Conservation (phyloP, 1,140 invertebrate species). For the Aphelinus atriplicis region DNA sequence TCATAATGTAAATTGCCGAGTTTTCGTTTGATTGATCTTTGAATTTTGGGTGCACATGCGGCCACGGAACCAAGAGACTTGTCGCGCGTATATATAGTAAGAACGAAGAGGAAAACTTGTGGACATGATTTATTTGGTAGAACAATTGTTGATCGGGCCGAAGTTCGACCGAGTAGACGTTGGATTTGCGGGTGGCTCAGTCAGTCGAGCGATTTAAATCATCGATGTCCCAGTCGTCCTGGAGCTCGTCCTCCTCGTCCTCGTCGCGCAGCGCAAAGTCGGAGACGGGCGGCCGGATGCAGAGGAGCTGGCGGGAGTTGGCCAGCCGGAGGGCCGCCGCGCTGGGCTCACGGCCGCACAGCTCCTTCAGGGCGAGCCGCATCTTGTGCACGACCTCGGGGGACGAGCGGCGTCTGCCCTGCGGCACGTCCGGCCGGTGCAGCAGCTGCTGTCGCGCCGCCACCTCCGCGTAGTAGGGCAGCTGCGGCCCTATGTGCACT, state of each 20-base stretch:
- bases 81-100: no score
- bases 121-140: no score
- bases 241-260: neutral
- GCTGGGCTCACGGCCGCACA: slow-evolving; percentile 32
- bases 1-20: no score
- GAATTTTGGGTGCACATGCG: no score
- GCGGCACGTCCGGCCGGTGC: slow-evolving; percentile 52
- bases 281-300: neutral
- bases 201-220: neutral
- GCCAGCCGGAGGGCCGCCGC: neutral
- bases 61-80: no score
- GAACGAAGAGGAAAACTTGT: no score
- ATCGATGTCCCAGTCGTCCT: neutral
- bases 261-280: neutral
- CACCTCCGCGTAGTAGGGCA: slow-evolving; percentile 34
- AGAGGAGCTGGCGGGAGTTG: neutral
- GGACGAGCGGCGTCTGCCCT: slow-evolving; percentile 46
- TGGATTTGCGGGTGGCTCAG: no score
- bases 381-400: slow-evolving; percentile 52
- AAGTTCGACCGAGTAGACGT: no score
- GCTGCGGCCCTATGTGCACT: slow-evolving; percentile 49
- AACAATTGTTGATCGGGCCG: no score
- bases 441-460: slow-evolving; percentile 44
- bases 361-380: slow-evolving; percentile 50
- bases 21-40: no score